Conservation (phyloP, 2,797 vertebrate species). For the Phoxinus dragarum region DNA sequence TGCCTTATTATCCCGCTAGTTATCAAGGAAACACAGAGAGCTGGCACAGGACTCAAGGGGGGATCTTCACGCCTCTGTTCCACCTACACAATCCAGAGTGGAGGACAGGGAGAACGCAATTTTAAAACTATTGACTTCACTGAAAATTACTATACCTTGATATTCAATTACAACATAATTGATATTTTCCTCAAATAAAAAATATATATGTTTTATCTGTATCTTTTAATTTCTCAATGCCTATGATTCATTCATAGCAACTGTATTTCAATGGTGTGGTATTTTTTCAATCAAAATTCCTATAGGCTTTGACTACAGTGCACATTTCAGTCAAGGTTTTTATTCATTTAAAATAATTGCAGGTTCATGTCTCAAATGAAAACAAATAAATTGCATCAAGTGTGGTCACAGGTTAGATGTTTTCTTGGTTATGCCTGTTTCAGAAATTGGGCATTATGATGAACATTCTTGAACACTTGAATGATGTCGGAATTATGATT, state of each 20-base stretch:
- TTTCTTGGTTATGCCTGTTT: background rate
- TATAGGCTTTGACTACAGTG: background rate
- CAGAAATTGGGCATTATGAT: background rate
- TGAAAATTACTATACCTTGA: background rate
- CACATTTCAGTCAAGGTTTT: background rate
- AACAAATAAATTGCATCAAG: background rate
- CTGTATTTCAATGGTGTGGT: background rate
- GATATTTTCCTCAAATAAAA: background rate
- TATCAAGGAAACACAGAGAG: slow-evolving; percentile 44
- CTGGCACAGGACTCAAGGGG: slow-evolving; percentile 12
- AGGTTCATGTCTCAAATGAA: background rate
- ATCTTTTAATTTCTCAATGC: background rate
- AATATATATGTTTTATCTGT: background rate
- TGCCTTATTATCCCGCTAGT: slow-evolving; percentile 41
- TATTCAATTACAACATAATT: background rate
- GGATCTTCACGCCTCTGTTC: slow-evolving; percentile 41
- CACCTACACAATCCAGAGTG: slow-evolving; percentile 42
- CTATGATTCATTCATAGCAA: background rate
- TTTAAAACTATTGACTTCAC: slow-evolving; percentile 1
- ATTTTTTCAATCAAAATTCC: slow-evolving; percentile 16
- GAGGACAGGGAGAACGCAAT: background rate
- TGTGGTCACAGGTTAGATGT: background rate
- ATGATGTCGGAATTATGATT: background rate
- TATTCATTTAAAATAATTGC: background rate
- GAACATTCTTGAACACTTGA: background rate